Evolutionary conservation across 2,888 invertebrate genomes (phyloP).

Genomic region (Hirtodrosophila histrioides): DNA sequence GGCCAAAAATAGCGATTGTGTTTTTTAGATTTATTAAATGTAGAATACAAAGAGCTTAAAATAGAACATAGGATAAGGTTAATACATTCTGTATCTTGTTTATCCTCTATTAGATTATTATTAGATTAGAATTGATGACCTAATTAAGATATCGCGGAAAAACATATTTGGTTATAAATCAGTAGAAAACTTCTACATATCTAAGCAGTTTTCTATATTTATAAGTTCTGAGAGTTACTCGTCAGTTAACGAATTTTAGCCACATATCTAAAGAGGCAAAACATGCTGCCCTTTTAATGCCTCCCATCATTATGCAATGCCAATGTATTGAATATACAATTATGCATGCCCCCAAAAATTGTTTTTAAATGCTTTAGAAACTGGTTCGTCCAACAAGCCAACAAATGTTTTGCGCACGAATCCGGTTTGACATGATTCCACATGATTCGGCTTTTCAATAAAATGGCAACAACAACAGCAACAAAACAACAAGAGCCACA

Average conservation of each 20-base stretch:
- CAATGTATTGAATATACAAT: constrained; percentile 53
- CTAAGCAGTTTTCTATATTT: no score
- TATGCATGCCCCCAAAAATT: constrained; percentile 53
- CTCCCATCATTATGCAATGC: constrained; percentile 57
- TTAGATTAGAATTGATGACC: no score
- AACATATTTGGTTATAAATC: no score
- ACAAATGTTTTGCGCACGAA: constrained; percentile 53
- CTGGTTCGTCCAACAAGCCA: constrained; percentile 45
- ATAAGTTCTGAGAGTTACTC: neutral
- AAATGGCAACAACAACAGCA: constrained; percentile 36
- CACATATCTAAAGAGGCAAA: neutral
- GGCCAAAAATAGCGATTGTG: no score
- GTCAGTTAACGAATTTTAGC: neutral
- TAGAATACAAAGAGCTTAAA: no score
- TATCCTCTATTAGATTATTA: no score
- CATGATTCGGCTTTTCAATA: constrained; percentile 43
- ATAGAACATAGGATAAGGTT: no score
- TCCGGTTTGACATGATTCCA: constrained; percentile 78
- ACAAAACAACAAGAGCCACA: neutral
- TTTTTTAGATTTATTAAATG: no score
- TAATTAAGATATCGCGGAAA: no score
- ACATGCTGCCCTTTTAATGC: constrained; percentile 15
- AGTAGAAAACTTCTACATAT: no score
- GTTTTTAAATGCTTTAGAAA: constrained; percentile 58
- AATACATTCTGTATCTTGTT: no score